These are phyloP conservation scores for roundworm (Caenorhabditis elegans) DNA, from an alignment of 1,140 invertebrate genomes.

Conservation along the genomic window DNA sequence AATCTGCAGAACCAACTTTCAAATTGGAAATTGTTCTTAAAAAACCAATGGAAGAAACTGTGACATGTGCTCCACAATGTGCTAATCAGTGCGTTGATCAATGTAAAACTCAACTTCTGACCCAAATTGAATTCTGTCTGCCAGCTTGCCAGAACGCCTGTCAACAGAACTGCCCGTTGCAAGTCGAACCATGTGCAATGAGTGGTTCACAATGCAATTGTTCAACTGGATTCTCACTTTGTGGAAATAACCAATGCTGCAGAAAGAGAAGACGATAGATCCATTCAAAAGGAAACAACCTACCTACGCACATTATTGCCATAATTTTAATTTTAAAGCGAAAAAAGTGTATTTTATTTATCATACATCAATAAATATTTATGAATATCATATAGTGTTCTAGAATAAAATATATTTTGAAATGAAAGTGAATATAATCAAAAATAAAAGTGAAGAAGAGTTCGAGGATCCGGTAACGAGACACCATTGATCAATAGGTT, in stretches of 20 bases:
- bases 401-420: neutral
- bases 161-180: constrained; percentile 25
- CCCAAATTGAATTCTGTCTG: constrained; percentile 17
- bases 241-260: constrained; percentile 37
- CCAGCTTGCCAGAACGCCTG: constrained; percentile 30
- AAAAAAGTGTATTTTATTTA: too few relatives aligned
- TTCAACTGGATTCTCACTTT: constrained; percentile 2
- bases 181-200: constrained; percentile 18
- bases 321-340: neutral
- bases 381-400: neutral
- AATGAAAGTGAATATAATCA: neutral
- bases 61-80: constrained; percentile 11
- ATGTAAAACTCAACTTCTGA: neutral
- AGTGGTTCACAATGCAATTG: constrained; percentile 14
- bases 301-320: constrained; percentile 2
- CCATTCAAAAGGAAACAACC: neutral
- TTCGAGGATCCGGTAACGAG: neutral
- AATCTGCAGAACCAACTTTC: neutral
- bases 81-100: constrained; percentile 20
- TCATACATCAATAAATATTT: constrained; percentile 4
- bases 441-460: neutral
- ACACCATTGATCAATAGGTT: constrained; percentile 19
- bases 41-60: constrained; percentile 30
- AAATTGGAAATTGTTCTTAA: constrained; percentile 23
- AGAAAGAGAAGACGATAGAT: constrained; percentile 29